Evolutionary conservation across 2,113 vertebrate genomes (phyloP).

Genomic region (Gopherus evgoodei): DNA sequence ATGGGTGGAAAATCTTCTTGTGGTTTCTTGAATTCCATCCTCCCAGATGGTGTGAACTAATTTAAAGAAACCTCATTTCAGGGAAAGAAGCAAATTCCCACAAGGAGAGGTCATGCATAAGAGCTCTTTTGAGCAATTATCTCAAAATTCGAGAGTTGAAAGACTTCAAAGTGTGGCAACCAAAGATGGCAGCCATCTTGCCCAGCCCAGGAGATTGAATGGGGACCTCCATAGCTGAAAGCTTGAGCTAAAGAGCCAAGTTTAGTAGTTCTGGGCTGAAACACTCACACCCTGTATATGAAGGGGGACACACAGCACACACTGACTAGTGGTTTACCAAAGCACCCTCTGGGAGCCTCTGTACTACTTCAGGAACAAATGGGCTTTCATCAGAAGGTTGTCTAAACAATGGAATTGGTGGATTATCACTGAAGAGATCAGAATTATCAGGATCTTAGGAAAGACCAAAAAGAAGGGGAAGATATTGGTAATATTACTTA

Average conservation of each 20-base stretch:
- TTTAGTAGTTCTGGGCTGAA: neutral
- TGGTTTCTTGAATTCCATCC: neutral
- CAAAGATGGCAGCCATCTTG: neutral
- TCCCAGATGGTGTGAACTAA: neutral
- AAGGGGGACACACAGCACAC: too few species aligned
- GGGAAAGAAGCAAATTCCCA: neutral
- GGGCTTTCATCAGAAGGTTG: neutral
- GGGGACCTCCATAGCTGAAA: too few species aligned
- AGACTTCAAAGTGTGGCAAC: neutral
- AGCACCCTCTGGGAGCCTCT: neutral
- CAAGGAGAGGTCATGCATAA: neutral
- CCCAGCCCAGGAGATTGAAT: neutral
- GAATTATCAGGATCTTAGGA: neutral
- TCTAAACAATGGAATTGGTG: neutral
- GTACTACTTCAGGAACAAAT: neutral
- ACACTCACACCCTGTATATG: neutral
- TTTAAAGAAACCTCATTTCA: neutral
- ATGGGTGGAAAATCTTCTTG: neutral
- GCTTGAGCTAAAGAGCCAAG: neutral
- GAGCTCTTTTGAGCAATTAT: neutral
- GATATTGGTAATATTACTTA: neutral
- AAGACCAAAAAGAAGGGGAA: neutral
- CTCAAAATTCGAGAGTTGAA: neutral
- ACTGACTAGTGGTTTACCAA: neutral
- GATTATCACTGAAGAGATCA: neutral